phyloP scores from a whole-genome alignment of 2,888 invertebrate genomes.

The Autographa pulchrina region DNA sequence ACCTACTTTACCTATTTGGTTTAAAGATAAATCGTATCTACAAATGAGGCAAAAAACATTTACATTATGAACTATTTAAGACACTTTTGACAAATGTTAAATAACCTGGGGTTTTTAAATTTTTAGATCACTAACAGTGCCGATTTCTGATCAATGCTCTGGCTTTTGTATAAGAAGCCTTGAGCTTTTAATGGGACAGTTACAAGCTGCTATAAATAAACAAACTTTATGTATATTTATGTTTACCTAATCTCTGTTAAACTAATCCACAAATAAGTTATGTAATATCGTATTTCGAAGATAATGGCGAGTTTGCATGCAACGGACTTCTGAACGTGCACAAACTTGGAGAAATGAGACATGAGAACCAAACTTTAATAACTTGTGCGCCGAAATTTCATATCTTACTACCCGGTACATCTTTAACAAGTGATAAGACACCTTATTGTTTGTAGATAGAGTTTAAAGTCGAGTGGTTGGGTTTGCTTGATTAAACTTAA shows the following conservation, averaged over 20 bases:
- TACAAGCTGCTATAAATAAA: too few species aligned
- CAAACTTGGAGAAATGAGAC: slow-evolving; percentile 39
- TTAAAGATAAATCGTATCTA: too few species aligned
- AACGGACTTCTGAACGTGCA: slow-evolving; percentile 18
- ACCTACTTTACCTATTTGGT: too few species aligned
- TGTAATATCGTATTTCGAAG: slow-evolving; percentile 15
- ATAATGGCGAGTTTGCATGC: slow-evolving; percentile 15
- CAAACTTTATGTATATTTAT: too few species aligned
- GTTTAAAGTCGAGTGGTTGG: slow-evolving; percentile 9
- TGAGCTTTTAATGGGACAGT: too few species aligned
- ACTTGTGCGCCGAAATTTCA: slow-evolving; percentile 40
- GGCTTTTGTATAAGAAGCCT: too few species aligned
- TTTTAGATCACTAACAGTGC: too few species aligned
- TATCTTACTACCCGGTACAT: slow-evolving; percentile 12
- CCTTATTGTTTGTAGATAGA: neutral
- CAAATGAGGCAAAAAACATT: too few species aligned
- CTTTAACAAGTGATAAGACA: slow-evolving; percentile 7
- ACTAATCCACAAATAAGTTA: slow-evolving; percentile 1
- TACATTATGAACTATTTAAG: too few species aligned
- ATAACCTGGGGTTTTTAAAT: too few species aligned
- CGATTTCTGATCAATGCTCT: too few species aligned
- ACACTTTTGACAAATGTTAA: too few species aligned
- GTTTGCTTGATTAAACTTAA: slow-evolving; percentile 34
- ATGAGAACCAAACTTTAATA: slow-evolving; percentile 49
- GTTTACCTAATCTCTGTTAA: neutral